Conservation (phyloP, 2,888 invertebrate species). For the Pimpla rufipes region DNA sequence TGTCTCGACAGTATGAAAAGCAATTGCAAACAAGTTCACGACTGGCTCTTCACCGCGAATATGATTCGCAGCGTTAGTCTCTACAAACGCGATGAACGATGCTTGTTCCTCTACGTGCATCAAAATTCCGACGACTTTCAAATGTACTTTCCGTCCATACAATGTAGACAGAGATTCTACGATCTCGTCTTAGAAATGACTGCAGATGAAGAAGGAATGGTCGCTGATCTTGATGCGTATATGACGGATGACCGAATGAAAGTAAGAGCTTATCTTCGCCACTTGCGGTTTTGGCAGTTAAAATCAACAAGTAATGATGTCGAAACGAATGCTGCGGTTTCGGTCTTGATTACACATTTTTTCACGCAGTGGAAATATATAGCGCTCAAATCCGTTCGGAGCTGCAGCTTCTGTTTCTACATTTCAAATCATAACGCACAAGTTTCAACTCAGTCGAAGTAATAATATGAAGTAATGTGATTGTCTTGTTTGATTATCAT, state of each 20-base stretch:
- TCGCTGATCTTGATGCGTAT: slow-evolving; percentile 92
- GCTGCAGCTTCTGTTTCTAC: no score
- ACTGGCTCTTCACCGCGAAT: slow-evolving; percentile 97
- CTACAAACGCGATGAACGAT: slow-evolving; percentile 98
- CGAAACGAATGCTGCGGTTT: not conserved
- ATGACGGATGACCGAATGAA: slow-evolving; percentile 91
- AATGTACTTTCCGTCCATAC: slow-evolving; percentile 97
- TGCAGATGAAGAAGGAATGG: slow-evolving; percentile 93
- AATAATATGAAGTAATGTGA: no score
- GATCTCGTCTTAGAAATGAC: slow-evolving; percentile 95
- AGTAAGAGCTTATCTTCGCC: slow-evolving; percentile 83
- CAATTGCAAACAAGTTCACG: slow-evolving; percentile 94
- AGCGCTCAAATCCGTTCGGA: no score
- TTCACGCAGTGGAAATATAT: no score
- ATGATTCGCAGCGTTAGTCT: slow-evolving; percentile 96
- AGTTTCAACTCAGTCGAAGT: no score
- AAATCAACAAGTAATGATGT: not conserved
- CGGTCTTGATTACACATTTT: no score
- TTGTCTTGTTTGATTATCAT: slow-evolving; percentile 15
- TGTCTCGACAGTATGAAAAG: slow-evolving; percentile 92
- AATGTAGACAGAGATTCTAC: slow-evolving; percentile 93
- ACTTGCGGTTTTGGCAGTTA: not conserved
- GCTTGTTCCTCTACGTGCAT: slow-evolving; percentile 98
- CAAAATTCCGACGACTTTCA: slow-evolving; percentile 99
- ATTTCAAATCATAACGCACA: no score